Base-by-base conservation (phyloP, 2,113 vertebrate genomes). In the Gadus chalcogrammus region DNA sequence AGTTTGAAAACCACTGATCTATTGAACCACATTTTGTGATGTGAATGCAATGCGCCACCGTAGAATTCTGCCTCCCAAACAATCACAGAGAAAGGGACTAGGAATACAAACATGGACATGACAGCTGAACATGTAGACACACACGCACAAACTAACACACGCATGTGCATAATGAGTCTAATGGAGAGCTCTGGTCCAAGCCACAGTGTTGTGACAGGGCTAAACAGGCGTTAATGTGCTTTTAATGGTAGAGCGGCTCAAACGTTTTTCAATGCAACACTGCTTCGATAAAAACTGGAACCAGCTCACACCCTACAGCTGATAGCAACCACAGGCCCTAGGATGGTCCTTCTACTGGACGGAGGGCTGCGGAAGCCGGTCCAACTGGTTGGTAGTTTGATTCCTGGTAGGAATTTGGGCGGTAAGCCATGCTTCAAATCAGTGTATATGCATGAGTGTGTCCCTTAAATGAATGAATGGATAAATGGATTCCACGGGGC, bases 401-500 rank as follows among this genome's bases (percentile, higher is more conserved):
- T 17, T 58, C 55, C 55, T 16, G 55, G 15, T 58, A 48, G 12
- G 42, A 9, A 9, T 7, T 12, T 9, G 42, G 42, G 55, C 1
- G 55, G 55, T 58, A 58, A 58, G n/a, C 5, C 55, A 58, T 58
- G 15, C n/a, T 58, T 58, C 55, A 58, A 58, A 17, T 58, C 55
- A 62, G 22, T 28, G 15, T 15, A 24, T 24, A 24, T 27, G 61
- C 61, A 62, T 62, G 61, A 27, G 61, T 27, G 61, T 22, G 22
- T 27, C 61, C 4, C 24, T 27, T 62, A 58, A 27, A 62, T 62
- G 12, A 61, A 61, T 20, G 17, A 12, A 6, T 61, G 59, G 71
- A 53, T 0, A 15, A 76, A 79, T 61, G 64, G 67, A 79, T 84
- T 79, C 55, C 70, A 64, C 58, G 42, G 79, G 67, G 78, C 60